These are phyloP conservation scores for Myzus persicae DNA, from an alignment of 1,140 invertebrate species.

Conservation along the genomic window DNA sequence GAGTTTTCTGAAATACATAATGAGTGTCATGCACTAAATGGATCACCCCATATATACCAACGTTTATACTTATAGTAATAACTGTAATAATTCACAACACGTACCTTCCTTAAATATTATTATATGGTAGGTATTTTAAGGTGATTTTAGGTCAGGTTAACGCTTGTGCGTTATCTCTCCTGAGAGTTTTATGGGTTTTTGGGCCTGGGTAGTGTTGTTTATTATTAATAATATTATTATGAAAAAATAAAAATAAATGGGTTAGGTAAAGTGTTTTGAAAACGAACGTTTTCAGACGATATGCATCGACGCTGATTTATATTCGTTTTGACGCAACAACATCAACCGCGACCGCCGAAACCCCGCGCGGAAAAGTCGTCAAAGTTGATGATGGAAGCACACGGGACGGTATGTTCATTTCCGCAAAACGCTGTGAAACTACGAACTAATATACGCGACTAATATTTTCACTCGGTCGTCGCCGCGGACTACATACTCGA, in stretches of 20 bases:
- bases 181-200: background rate
- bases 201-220: background rate
- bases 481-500: too few species aligned
- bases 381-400: background rate
- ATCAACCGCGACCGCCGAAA: background rate
- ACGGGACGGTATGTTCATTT: background rate
- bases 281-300: background rate
- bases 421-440: background rate
- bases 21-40: too few species aligned
- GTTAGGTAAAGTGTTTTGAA: background rate
- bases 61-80: background rate
- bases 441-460: too few species aligned
- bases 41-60: background rate
- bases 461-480: background rate
- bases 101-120: background rate
- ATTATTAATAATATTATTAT: background rate
- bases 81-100: background rate
- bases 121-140: background rate
- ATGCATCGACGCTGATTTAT: background rate
- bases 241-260: background rate
- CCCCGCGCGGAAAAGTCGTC: background rate
- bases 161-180: background rate
- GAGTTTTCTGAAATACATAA: too few species aligned
- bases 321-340: background rate
- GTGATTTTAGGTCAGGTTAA: conserved; percentile 5